These are phyloP conservation scores for Drosophila azteca DNA, from an alignment of 1,140 invertebrate genomes.

Conservation along the genomic window DNA sequence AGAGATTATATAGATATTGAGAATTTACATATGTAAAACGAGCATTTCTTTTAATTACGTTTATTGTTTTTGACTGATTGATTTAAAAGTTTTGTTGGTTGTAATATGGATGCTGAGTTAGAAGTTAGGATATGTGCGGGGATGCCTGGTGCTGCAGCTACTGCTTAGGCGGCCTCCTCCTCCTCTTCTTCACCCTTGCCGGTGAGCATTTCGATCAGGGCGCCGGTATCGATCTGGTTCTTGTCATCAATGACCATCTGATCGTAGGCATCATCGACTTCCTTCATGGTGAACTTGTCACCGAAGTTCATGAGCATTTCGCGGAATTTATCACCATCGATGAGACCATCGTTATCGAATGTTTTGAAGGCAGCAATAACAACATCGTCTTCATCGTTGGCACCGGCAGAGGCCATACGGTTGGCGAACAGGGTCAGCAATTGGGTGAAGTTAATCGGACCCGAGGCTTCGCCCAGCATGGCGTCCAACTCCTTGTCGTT, in stretches of 20 bases:
- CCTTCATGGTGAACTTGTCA: slow-evolving; percentile 96
- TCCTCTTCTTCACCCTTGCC: slow-evolving; percentile 91
- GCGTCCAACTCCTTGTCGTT: slow-evolving; percentile 95
- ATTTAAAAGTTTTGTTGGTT: slow-evolving; percentile 68
- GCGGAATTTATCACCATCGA: slow-evolving; percentile 95
- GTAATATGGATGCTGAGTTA: slow-evolving; percentile 79
- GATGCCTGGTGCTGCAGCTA: slow-evolving; percentile 19
- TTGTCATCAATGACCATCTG: slow-evolving; percentile 97
- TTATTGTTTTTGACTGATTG: slow-evolving; percentile 81
- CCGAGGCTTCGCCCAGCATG: slow-evolving; percentile 95
- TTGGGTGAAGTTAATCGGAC: slow-evolving; percentile 98
- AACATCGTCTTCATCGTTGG: slow-evolving; percentile 96
- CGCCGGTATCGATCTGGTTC: slow-evolving; percentile 95
- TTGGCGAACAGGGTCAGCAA: slow-evolving; percentile 95
- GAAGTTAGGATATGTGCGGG: slow-evolving; percentile 78
- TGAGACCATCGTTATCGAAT: slow-evolving; percentile 96
- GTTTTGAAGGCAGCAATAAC: slow-evolving; percentile 97
- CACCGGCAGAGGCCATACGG: slow-evolving; percentile 91
- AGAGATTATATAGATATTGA: slow-evolving; percentile 78
- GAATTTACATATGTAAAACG: slow-evolving; percentile 83
- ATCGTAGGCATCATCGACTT: slow-evolving; percentile 97
- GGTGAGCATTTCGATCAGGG: slow-evolving; percentile 94
- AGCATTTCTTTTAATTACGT: slow-evolving; percentile 83
- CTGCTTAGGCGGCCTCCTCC: slow-evolving; percentile 86
- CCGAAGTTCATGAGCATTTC: slow-evolving; percentile 97